Percentiles rank a stretch among this genome's conserved stretches.
Evolutionary conservation across 2,888 invertebrate species (phyloP).

Genomic region (Graphium colonna): DNA sequence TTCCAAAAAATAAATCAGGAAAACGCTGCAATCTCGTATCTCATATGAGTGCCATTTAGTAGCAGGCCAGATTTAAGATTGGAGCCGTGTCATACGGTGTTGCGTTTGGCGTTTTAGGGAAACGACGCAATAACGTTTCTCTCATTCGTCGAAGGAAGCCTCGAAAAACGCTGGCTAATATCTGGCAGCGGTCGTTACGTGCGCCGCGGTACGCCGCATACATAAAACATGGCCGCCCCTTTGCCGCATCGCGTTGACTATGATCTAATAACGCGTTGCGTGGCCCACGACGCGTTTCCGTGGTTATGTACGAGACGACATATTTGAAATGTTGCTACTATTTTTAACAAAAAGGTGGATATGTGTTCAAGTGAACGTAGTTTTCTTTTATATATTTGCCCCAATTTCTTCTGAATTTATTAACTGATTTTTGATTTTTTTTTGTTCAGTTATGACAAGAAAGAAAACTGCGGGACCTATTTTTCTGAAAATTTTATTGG

Average conservation of each 20-base stretch:
- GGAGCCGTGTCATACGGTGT: slow-evolving; percentile 14
- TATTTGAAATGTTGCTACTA: too few relatives aligned
- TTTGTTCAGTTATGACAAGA: too few relatives aligned
- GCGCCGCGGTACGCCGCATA: slow-evolving; percentile 47
- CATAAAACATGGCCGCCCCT: slow-evolving; percentile 63
- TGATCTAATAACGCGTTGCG: slow-evolving; percentile 71
- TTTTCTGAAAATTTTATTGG: too few relatives aligned
- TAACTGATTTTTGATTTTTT: too few relatives aligned
- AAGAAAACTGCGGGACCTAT: too few relatives aligned
- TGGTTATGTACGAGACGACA: slow-evolving; percentile 31
- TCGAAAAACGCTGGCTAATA: slow-evolving; percentile 21
- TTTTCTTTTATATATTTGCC: too few relatives aligned
- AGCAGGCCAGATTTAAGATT: slow-evolving; percentile 11
- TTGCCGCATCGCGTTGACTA: slow-evolving; percentile 59
- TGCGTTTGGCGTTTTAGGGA: slow-evolving; percentile 4
- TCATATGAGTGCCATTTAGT: too few relatives aligned
- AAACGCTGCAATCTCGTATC: too few relatives aligned
- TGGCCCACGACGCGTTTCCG: slow-evolving; percentile 38
- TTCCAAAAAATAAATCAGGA: too few relatives aligned
- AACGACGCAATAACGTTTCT: slow-evolving; percentile 12
- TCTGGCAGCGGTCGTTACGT: slow-evolving; percentile 23
- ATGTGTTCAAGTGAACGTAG: too few relatives aligned
- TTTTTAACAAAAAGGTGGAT: too few relatives aligned
- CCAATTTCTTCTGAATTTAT: too few relatives aligned
- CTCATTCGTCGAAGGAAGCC: slow-evolving; percentile 15